Evolutionary conservation across 2,797 vertebrate genomes (phyloP), one percentile per base, ranked within the genome.

Genomic region (Eleutherodactylus coqui): DNA sequence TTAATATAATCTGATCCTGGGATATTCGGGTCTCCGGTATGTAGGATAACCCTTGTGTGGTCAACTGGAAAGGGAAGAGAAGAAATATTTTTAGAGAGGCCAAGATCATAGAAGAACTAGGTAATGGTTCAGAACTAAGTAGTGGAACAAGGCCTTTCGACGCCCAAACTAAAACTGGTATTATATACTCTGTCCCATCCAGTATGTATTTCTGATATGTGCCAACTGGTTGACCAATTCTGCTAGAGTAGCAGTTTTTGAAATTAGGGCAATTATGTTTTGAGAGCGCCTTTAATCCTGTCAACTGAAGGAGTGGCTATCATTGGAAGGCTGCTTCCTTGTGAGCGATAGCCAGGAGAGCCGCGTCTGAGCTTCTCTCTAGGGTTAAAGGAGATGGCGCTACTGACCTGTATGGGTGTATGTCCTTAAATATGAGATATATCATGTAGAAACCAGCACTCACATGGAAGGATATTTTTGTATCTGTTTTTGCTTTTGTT

Each of bases 401-500:
- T n/a, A n/a, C n/a, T n/a, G n/a, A 24, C 51, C n/a, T 27, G 0
- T 27, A n/a, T 27, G n/a, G 55, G 13, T 6, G 24, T n/a, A 27
- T 27, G 55, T 21, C 19, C 51, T 3, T 1, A 55, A 21, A 21
- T 6, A 21, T 17, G 17, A 27, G 21, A 58, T n/a, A n/a, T n/a
- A 9, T n/a, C 6, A n/a, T 24, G 24, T 58, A 10, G 19, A 36
- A 69, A 21, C 3, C 21, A n/a, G 24, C 38, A 90, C 97, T 97
- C 88, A 99, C 98, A 99, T 4, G 98, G 98, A 82, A 99, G 95
- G 88, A 99, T 99, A 91, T 99, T 99, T 94, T 99, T 99, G 90
- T 99, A 99, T 91, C 98, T 93, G 91, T 99, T 99, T 91, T 99
- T 99, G 96, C 96, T 95, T 92, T 98, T 99, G 90, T 99, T 99